Evolutionary conservation across 1,140 invertebrate genomes (phyloP), one percentile per base, ranked within the genome.

Genomic region (Nebria ingens): DNA sequence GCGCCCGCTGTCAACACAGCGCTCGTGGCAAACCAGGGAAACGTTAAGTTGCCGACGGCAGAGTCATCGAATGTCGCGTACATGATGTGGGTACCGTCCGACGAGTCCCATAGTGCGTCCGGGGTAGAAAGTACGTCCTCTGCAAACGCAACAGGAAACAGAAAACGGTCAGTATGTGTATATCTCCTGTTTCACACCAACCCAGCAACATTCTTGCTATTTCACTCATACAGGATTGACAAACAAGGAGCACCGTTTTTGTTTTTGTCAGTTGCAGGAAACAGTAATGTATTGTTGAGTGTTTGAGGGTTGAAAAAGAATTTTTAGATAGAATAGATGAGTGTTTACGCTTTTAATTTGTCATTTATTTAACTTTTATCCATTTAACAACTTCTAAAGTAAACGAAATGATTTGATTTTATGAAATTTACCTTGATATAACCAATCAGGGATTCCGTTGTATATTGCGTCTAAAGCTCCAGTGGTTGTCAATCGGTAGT

Each of bases 381-480:
- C n/a, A n/a, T n/a, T n/a, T n/a, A n/a, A n/a, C n/a, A n/a, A n/a
- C n/a, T n/a, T n/a, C n/a, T n/a, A n/a, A n/a, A n/a, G n/a, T n/a
- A n/a, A n/a, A n/a, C n/a, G n/a, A n/a, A n/a, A n/a, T n/a, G n/a
- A n/a, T n/a, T n/a, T n/a, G n/a, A n/a, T n/a, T n/a, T n/a, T n/a
- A n/a, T n/a, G n/a, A n/a, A 38, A 59, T 61, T 62, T 73, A 90
- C 88, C 88, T 80, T 94, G 91, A 73, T 97, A 96, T 1, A 95
- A 70, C 91, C 91, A 97, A 71, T 96, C 92, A 0, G 92, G 89
- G 19, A 96, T 80, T 19, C 92, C 93, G 72, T 96, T 95, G 73
- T 89, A 95, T 40, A 93, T 76, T 20, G 83, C 66, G 21, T 85
- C 87, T 2, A 85, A 80, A 38, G 78, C 64, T 0, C 90, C 89